These are phyloP conservation scores for Psilopsiagon aymara DNA, from an alignment of 2,113 vertebrate species.

Conservation along the genomic window DNA sequence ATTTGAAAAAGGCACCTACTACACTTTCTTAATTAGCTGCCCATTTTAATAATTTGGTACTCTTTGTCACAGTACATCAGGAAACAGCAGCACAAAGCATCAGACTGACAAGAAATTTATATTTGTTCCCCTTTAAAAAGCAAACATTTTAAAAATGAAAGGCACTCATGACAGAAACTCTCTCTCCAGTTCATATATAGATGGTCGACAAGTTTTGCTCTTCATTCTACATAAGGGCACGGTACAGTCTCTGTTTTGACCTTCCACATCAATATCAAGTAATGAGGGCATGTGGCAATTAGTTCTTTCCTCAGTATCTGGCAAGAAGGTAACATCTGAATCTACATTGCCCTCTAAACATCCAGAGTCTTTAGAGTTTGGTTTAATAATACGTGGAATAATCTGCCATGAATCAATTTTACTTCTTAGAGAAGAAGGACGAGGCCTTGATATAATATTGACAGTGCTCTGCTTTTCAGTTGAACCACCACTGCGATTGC, in stretches of 20 bases:
- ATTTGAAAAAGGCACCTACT: not conserved
- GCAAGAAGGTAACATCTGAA: constrained; percentile 63
- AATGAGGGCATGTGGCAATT: constrained; percentile 72
- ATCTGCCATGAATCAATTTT: constrained; percentile 76
- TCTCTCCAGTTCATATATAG: constrained; percentile 87
- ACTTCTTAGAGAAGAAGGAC: constrained; percentile 77
- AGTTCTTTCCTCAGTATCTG: constrained; percentile 71
- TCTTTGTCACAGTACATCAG: constrained; percentile 40
- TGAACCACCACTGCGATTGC: not conserved
- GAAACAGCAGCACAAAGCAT: constrained; percentile 64
- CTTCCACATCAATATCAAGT: constrained; percentile 86
- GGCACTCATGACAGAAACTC: constrained; percentile 87
- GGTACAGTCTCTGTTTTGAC: constrained; percentile 87
- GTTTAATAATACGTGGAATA: constrained; percentile 75
- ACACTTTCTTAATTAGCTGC: not conserved
- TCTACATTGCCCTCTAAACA: constrained; percentile 66
- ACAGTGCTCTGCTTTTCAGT: constrained; percentile 3
- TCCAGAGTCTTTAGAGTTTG: constrained; percentile 77
- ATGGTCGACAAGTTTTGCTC: constrained; percentile 75
- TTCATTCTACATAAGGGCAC: constrained; percentile 88
- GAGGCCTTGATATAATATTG: constrained; percentile 67
- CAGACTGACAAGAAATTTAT: not conserved
- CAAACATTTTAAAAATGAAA: constrained; percentile 15
- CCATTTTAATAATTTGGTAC: constrained; percentile 22
- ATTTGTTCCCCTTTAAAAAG: constrained; percentile 35